These are phyloP conservation scores for Gephyroberyx darwinii DNA, from an alignment of 2,797 vertebrate species.

Conservation along the genomic window DNA sequence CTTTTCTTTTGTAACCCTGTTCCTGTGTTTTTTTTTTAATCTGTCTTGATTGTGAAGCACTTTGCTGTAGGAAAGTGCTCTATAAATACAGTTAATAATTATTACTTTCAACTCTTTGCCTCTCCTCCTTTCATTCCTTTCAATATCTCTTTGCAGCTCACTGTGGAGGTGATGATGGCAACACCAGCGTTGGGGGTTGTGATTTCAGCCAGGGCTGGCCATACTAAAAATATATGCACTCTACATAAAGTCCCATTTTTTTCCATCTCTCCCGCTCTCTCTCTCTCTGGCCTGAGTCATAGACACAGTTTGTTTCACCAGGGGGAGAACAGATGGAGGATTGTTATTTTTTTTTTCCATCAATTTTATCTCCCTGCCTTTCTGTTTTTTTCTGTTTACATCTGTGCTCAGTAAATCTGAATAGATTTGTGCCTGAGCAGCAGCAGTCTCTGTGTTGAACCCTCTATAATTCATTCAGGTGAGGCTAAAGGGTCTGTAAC, in stretches of 20 bases:
- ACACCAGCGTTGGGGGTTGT: not conserved
- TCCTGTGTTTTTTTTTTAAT: no score
- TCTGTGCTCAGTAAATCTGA: not conserved
- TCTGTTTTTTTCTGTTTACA: not conserved
- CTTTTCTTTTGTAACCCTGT: no score
- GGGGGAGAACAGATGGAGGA: slow-evolving; percentile 64
- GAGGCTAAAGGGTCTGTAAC: slow-evolving; percentile 5
- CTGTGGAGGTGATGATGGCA: not conserved
- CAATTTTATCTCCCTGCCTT: not conserved
- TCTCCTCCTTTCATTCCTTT: no score
- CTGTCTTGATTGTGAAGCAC: not conserved
- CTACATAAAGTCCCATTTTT: not conserved
- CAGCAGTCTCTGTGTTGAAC: slow-evolving; percentile 8
- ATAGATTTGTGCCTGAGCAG: not conserved
- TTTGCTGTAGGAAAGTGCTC: not conserved
- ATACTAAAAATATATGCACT: not conserved
- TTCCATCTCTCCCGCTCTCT: not conserved
- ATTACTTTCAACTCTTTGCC: no score
- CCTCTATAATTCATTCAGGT: not conserved
- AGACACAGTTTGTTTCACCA: slow-evolving; percentile 22
- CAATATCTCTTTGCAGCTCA: no score
- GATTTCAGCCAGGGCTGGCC: not conserved
- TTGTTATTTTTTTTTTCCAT: not conserved
- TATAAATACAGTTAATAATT: no score
- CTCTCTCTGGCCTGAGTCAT: slow-evolving; percentile 17